phyloP scores from a whole-genome alignment of 2,888 invertebrate species.

The Caenorhabditis angaria region DNA sequence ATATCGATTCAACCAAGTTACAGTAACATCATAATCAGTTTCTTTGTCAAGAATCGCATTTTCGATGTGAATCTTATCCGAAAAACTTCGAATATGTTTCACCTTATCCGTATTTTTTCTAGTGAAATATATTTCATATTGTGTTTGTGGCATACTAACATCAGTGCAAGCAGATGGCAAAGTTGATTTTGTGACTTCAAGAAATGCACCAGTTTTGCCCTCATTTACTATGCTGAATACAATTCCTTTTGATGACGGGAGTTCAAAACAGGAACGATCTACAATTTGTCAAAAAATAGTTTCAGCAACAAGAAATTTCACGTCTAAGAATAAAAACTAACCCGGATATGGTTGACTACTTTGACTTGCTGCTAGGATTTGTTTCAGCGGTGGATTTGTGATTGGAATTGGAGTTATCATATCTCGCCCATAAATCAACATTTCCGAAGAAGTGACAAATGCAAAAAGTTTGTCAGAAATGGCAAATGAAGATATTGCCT shows the following conservation, averaged over 20 bases:
- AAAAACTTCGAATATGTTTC: slow-evolving; percentile 61
- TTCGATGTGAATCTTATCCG: slow-evolving; percentile 63
- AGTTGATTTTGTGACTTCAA: slow-evolving; percentile 55
- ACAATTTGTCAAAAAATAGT: background rate
- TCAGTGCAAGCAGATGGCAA: slow-evolving; percentile 53
- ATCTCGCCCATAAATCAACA: slow-evolving; percentile 65
- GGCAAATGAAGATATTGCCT: slow-evolving; percentile 66
- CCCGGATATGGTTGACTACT: slow-evolving; percentile 70
- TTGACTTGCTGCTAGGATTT: slow-evolving; percentile 70
- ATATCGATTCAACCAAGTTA: slow-evolving; percentile 69
- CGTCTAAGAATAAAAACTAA: background rate
- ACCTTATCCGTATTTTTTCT: slow-evolving; percentile 66
- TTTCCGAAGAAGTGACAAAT: slow-evolving; percentile 66
- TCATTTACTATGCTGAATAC: slow-evolving; percentile 68
- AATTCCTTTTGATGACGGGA: slow-evolving; percentile 64
- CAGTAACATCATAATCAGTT: slow-evolving; percentile 68
- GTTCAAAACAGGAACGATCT: slow-evolving; percentile 66
- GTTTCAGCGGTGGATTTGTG: slow-evolving; percentile 65
- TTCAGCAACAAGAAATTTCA: background rate
- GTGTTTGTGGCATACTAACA: slow-evolving; percentile 66
- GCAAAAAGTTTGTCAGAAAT: slow-evolving; percentile 71
- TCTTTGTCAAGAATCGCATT: slow-evolving; percentile 71
- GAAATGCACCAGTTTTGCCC: slow-evolving; percentile 64
- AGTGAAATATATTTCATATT: slow-evolving; percentile 69
- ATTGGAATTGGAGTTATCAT: slow-evolving; percentile 63